These are phyloP conservation scores for Chrysopa pallens DNA, from an alignment of 1,140 invertebrate species.

Conservation along the genomic window DNA sequence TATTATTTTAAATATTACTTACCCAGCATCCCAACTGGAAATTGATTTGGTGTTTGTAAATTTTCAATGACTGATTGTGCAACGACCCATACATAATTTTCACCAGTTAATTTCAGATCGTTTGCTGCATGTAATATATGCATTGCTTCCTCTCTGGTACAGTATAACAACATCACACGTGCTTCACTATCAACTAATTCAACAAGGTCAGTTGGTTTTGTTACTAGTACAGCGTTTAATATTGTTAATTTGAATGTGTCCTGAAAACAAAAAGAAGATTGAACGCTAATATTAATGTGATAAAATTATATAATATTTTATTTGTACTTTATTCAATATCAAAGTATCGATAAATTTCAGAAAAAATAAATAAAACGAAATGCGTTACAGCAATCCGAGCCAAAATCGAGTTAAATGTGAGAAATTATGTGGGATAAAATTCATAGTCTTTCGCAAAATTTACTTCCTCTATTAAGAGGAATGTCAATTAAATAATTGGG, in stretches of 20 bases:
- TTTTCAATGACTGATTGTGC: constrained; percentile 86
- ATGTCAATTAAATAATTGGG: no score
- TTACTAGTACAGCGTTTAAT: constrained; percentile 64
- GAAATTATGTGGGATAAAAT: no score
- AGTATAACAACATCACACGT: constrained; percentile 83
- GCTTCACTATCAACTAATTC: constrained; percentile 81
- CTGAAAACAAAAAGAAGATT: constrained; percentile 19
- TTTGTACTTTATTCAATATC: no score
- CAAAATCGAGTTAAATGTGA: no score
- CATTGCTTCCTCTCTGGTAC: constrained; percentile 69
- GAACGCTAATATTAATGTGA: not conserved
- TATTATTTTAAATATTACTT: constrained; percentile 19
- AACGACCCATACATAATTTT: constrained; percentile 93
- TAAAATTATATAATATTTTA: not conserved
- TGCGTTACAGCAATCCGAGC: no score
- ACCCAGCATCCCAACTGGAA: constrained; percentile 88
- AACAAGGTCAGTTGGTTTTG: constrained; percentile 37
- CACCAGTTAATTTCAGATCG: constrained; percentile 73
- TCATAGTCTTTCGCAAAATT: no score
- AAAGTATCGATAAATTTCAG: no score
- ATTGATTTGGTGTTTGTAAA: constrained; percentile 54
- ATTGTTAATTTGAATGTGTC: constrained; percentile 82
- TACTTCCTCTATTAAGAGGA: no score
- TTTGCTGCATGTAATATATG: constrained; percentile 64
- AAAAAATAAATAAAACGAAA: no score